phyloP scores from a whole-genome alignment of 2,113 vertebrate species.

The Panthera leo region DNA sequence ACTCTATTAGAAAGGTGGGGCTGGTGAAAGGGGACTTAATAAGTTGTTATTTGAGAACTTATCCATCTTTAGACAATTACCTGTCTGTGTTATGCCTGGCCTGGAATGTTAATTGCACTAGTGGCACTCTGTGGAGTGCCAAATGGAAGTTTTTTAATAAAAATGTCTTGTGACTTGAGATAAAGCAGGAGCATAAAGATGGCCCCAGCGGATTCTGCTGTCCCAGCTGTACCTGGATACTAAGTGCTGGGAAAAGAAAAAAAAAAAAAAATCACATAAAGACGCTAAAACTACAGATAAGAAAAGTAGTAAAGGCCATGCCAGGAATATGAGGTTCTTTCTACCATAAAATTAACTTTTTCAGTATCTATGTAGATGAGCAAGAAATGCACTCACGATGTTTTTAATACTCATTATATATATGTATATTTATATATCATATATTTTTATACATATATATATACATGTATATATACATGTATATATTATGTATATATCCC shows the following conservation, averaged over 20 bases:
- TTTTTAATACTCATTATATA: too few species aligned
- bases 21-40: neutral
- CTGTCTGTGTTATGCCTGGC: rapidly evolving
- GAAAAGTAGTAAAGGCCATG: neutral
- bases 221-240: neutral
- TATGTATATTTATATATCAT: neutral
- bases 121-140: neutral
- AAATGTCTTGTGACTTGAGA: neutral
- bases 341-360: neutral
- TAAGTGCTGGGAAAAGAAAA: neutral
- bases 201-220: neutral
- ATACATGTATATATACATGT: neutral
- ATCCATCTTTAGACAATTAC: neutral
- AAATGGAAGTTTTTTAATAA: neutral
- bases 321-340: neutral
- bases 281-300: neutral
- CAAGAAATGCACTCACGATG: neutral
- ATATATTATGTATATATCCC: neutral
- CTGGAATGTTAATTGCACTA: neutral
- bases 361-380: neutral
- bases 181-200: neutral
- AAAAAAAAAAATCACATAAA: neutral
- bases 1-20: neutral
- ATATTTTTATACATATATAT: neutral
- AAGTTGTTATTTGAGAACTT: neutral